Base-by-base conservation (phyloP, 2,888 invertebrate genomes). In the Apeira syringaria region DNA sequence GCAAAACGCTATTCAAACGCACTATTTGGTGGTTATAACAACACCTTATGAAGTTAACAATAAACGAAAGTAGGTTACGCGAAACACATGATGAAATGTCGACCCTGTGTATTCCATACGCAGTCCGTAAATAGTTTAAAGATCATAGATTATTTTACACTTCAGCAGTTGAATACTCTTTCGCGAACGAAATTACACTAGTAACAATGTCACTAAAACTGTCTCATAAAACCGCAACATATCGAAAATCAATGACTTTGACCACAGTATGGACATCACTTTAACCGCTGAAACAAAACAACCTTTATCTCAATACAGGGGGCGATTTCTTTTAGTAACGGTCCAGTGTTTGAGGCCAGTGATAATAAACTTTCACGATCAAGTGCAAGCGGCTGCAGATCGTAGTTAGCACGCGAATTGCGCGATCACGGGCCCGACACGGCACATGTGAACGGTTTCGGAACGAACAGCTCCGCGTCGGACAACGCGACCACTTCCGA, bases 351-450 rank as follows among this genome's bases (percentile, higher is more conserved):
- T 77, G 77, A 82, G 83, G 85, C 80, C 84, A 79, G 73, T 70
- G 71, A 72, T 80, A 80, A 75, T 74, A 80, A 76, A 87, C 84
- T 87, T 87, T 88, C 87, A 86, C 87, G 84, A 81, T 82, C 79
- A 84, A 81, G 79, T 82, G 80, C 79, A 81, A 68, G 66, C 71
- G 72, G 68, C 69, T 73, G 74, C 73, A 68, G 63, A 64, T 65
- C 67, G 49, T 61, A 68, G 65, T 56, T 63, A 61, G 68, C 79
- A 78, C 78, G 77, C 78, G 77, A 80, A 72, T 68, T 70, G 61
- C 64, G 61, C 64, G 54, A 70, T 64, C 68, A 67, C 69, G 49
- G n/a, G 61, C 66, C 66, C 61, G 42, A 29, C 59, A 59, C 61
- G 49, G 53, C 64, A 63, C 70, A 73, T 63, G 60, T 58, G 67